Conservation (phyloP, 2,113 vertebrate species). For the Carassius auratus region DNA sequence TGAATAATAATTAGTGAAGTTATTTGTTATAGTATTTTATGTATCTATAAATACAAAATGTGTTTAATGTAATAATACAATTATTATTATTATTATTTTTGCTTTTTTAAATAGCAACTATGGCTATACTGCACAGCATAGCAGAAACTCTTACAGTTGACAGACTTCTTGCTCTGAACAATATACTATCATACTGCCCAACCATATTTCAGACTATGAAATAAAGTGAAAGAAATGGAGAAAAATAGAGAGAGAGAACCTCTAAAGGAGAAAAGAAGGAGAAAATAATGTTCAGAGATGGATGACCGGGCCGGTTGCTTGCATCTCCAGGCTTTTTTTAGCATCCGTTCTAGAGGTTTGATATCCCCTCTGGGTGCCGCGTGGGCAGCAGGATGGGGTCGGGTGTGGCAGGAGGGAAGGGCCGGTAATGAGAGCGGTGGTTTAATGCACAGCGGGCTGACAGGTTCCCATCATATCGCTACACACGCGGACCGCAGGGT, state of each 20-base stretch:
- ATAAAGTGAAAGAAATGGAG: slow-evolving; percentile 19
- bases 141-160: neutral
- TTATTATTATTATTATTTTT: too few relatives aligned
- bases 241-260: slow-evolving; percentile 13
- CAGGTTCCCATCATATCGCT: slow-evolving; percentile 9
- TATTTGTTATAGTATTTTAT: too few relatives aligned
- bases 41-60: neutral
- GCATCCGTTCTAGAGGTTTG: slow-evolving; percentile 10
- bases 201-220: neutral
- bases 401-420: slow-evolving; percentile 19
- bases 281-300: slow-evolving; percentile 30
- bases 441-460: slow-evolving; percentile 20
- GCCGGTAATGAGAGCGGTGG: slow-evolving; percentile 45
- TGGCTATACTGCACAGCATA: neutral
- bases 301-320: slow-evolving; percentile 35
- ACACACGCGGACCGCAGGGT: neutral
- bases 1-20: neutral
- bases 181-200: neutral
- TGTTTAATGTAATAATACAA: too few relatives aligned
- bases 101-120: neutral
- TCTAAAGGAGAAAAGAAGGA: slow-evolving; percentile 1
- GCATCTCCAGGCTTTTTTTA: slow-evolving; percentile 40
- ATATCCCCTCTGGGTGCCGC: neutral
- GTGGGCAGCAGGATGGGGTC: neutral
- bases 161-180: neutral